These are phyloP conservation scores for Cebus imitator DNA, from an alignment of 2,113 vertebrate species.

Conservation along the genomic window DNA sequence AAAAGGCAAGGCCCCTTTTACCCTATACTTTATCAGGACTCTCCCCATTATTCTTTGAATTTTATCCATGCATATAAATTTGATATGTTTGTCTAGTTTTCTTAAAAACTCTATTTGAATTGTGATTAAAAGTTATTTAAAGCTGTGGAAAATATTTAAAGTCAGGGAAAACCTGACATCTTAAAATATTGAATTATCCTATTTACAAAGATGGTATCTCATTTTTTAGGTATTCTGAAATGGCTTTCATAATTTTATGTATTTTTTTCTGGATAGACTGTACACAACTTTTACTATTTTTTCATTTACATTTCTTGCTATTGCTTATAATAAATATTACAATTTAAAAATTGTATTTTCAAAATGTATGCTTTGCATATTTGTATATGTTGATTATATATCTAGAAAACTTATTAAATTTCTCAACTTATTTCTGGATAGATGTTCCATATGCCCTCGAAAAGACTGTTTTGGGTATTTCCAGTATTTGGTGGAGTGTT, in stretches of 20 bases:
- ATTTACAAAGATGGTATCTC: background rate
- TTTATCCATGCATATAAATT: background rate
- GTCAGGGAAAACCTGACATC: background rate
- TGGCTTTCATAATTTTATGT: background rate
- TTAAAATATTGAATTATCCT: conserved; percentile 1
- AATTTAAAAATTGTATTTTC: background rate
- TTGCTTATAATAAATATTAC: background rate
- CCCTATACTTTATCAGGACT: background rate
- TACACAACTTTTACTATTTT: background rate
- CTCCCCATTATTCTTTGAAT: background rate
- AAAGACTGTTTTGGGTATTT: background rate
- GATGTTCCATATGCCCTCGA: background rate
- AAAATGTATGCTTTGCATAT: background rate
- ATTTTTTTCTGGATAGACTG: background rate
- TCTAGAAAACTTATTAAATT: background rate
- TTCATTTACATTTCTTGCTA: background rate
- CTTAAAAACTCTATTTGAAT: background rate
- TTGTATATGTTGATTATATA: background rate
- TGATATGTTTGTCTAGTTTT: background rate
- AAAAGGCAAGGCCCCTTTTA: background rate
- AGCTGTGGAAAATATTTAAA: background rate
- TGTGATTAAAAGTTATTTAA: background rate
- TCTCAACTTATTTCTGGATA: background rate
- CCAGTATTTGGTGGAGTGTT: background rate
- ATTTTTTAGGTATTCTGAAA: background rate